Evolutionary conservation across 1,140 invertebrate genomes (phyloP), one percentile per base, ranked within the genome.

Genomic region (Pinna nobilis): DNA sequence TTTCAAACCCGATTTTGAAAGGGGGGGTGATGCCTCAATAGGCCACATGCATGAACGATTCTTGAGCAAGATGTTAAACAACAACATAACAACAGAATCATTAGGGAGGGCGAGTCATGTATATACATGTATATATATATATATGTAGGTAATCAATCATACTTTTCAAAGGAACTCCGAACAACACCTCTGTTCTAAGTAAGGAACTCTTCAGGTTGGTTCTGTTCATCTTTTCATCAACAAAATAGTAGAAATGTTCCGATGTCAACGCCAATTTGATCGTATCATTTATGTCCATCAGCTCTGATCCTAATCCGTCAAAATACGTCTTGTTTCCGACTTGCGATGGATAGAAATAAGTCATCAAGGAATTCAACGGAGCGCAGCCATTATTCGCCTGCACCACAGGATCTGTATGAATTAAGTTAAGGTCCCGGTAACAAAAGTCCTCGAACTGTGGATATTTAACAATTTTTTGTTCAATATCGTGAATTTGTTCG

Each of bases 91-190:
- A n/a, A n/a, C n/a, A n/a, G n/a, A n/a, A n/a, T n/a, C n/a, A n/a
- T n/a, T n/a, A n/a, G n/a, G n/a, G n/a, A n/a, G n/a, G n/a, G n/a
- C n/a, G n/a, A n/a, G 39, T 44, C n/a, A n/a, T 44, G 39, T n/a
- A 11, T 44, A 44, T 11, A 44, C n/a, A 44, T 11, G 39, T 44
- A 44, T 44, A 44, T 9, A n/a, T n/a, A 44, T n/a, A 44, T n/a
- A n/a, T n/a, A n/a, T n/a, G n/a, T n/a, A n/a, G n/a, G 39, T 44
- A 47, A 61, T 13, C 23, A 23, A 15, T 77, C 59, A 30, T 72
- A 87, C 85, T 84, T 80, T 75, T 76, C 15, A 87, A 51, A 1
- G 86, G 86, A 35, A 79, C 77, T 25, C 86, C 86, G 81, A 87
- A 87, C 60, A 82, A 55, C 13, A 87, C 81, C 60, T 87, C 84